Evolutionary conservation across 2,113 vertebrate species (phyloP).

Genomic region (Prionailurus bengalensis): DNA sequence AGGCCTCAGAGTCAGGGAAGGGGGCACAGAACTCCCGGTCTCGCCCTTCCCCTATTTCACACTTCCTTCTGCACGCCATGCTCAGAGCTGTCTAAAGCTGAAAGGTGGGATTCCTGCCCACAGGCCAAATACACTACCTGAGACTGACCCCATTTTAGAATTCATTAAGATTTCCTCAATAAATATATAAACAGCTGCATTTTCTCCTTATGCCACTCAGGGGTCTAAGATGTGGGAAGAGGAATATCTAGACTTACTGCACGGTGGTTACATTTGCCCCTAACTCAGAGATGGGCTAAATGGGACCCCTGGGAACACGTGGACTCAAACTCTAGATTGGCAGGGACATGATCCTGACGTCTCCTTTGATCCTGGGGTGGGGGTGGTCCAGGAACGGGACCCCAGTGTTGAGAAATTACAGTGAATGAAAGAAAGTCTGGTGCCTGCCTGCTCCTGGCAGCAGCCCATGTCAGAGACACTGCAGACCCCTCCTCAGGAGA

Average conservation of each 20-base stretch:
- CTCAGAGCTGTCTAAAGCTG: background rate
- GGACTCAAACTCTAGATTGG: background rate
- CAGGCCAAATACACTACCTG: background rate
- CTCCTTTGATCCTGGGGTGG: background rate
- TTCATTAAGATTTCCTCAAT: background rate
- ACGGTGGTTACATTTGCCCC: background rate
- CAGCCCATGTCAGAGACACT: background rate
- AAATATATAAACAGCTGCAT: background rate
- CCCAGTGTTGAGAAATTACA: background rate
- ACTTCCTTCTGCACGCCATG: background rate
- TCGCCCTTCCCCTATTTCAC: background rate
- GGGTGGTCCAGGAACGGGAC: background rate
- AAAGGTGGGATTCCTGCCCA: background rate
- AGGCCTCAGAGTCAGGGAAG: background rate
- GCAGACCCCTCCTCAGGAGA: background rate
- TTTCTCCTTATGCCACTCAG: background rate
- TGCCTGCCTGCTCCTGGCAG: background rate
- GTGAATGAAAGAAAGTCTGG: background rate
- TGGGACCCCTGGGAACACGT: background rate
- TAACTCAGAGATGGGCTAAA: background rate
- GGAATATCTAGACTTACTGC: background rate
- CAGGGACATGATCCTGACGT: background rate
- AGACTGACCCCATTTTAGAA: background rate
- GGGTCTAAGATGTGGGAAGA: background rate
- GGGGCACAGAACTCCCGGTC: background rate